A percentile compares a stretch with the other conserved stretches of the same genome.
Evolutionary conservation across 2,113 vertebrate genomes (phyloP).

Genomic region (Myocastor coypus): DNA sequence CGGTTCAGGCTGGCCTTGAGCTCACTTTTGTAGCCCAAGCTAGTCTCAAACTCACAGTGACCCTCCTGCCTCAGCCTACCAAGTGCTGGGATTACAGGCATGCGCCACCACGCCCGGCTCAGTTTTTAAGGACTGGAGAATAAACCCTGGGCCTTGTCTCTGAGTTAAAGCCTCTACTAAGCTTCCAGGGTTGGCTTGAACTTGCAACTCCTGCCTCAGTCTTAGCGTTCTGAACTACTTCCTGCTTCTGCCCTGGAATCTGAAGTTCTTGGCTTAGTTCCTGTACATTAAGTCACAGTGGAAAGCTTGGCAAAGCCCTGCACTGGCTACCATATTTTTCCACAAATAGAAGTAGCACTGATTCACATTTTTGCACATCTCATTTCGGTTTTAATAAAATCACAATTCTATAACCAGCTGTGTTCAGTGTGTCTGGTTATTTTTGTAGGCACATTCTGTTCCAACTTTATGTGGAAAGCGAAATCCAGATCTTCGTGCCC

Average conservation of each 20-base stretch:
- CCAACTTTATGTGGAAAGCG: conserved; percentile 63
- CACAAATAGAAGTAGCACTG: background rate
- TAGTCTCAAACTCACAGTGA: too few species aligned
- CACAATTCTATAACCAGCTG: background rate
- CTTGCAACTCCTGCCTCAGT: background rate
- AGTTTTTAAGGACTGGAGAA: background rate
- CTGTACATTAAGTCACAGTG: conserved; percentile 54
- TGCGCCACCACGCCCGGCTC: too few species aligned
- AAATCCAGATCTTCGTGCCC: conserved; percentile 59
- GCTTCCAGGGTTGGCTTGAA: background rate
- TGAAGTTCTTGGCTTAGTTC: background rate
- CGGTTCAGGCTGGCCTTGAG: too few species aligned
- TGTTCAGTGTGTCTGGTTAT: background rate
- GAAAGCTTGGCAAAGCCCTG: background rate
- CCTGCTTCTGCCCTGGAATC: background rate
- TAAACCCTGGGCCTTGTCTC: background rate
- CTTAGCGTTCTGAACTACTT: background rate
- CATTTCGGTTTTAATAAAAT: background rate
- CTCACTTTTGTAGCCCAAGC: too few species aligned
- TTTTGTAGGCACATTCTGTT: too few species aligned
- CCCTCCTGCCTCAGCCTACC: too few species aligned
- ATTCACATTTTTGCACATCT: background rate
- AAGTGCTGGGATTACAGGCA: too few species aligned
- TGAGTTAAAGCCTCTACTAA: background rate
- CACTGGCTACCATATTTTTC: background rate